Evolutionary conservation across 2,113 vertebrate genomes (phyloP), one percentile per base, ranked within the genome.

Genomic region (Accipiter virgatus): DNA sequence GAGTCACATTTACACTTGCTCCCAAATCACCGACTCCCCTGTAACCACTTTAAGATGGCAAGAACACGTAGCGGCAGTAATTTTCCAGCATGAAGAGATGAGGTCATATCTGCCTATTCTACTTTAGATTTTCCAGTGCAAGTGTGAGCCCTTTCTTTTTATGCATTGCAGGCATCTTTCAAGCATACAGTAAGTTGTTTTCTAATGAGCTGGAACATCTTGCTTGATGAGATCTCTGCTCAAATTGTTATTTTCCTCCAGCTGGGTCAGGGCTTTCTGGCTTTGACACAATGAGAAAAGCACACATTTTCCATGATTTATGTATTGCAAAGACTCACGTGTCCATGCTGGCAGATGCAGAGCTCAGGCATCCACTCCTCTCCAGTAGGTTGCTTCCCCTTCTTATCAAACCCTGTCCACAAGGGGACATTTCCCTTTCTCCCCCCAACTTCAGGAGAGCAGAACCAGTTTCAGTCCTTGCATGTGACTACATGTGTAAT

Each of bases 181-280:
- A 80, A 95, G 81, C 86, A 34, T 50, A 53, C 84, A 73, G 12
- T 13, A 82, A 34, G 86, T 82, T 95, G 70, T 95, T 87, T 87
- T 72, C 81, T 86, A 96, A 91, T 2, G 6, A 95, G 78, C 77
- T 91, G 94, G 89, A 96, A 94, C 70, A 93, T 90, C 93, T 79
- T 94, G 52, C 83, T 91, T 73, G 91, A 58, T 82, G 91, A 89
- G 36, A 82, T 96, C 89, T 91, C 86, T 70, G 77, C 32, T 92
- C 66, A 93, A 73, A 89, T 55, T 81, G 73, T 75, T 93, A 62
- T 94, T 95, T 95, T 93, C 78, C 66, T 95, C 58, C 81, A 93
- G 94, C 66, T 93, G 77, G 83, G 95, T 97, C 89, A 96, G 68
- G 81, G 62, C 73, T 73, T 90, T 92, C 92, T 95, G 93, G 70